Evolutionary conservation across 2,888 invertebrate genomes (phyloP), one percentile per base, ranked within the genome.

Genomic region (Agriotes lineatus): DNA sequence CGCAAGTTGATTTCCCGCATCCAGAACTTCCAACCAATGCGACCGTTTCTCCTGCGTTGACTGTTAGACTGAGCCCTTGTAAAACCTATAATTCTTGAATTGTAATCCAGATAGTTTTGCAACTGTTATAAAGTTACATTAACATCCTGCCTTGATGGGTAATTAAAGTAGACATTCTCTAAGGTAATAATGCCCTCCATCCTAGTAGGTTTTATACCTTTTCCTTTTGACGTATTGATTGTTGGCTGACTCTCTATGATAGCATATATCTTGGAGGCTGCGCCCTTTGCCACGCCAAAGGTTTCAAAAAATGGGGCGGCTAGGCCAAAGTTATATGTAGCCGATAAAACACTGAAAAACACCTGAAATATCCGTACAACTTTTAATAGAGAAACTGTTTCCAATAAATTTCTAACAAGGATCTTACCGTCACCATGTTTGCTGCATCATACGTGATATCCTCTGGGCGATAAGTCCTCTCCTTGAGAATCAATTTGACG

Each of bases 221-320:
- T 85, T 18, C 87, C 85, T 61, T 89, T 86, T 6, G 90, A 85
- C 0, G 91, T 90, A 82, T 96, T 93, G 71, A 96, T 95, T 0
- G 81, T 84, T 0, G 96, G 94, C 14, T 87, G 84, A 76, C 91
- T 88, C 75, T 94, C 93, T 58, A 96, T 93, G 33, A 96, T 87
- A 54, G 89, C 85, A 82, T 91, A 96, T 48, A 96, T 89, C 79
- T 91, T 91, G 0, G 90, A 88, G 0, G 93, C 94, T 0, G 96
- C 92, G 0, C 95, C 95, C 76, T 90, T 89, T 0, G 95, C 94
- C 35, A 90, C 88, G 0, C 93, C 90, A 76, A 96, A 92, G 6
- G 91, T 89, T 80, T 94, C 93, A 79, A 96, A 89, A 69, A 93
- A 90, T 0, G 96, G 95, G 0, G 94, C 90, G 0, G 94, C 91